These are phyloP conservation scores for Drosophila nebulosa DNA, from an alignment of 1,140 invertebrate genomes.

Conservation along the genomic window DNA sequence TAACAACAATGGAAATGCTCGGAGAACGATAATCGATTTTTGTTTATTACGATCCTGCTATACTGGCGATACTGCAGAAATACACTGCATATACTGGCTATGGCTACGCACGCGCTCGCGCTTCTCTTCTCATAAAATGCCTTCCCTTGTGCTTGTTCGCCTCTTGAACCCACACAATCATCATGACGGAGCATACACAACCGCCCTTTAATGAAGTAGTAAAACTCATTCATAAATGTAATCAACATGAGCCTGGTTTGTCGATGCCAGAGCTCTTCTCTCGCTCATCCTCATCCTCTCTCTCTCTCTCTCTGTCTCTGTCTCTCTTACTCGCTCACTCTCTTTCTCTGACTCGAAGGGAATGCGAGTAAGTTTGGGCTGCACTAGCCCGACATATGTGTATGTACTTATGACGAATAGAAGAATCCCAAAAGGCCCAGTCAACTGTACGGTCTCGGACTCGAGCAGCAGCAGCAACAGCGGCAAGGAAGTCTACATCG, in stretches of 20 bases:
- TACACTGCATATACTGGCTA: slow-evolving; percentile 4
- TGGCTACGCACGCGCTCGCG: slow-evolving; percentile 49
- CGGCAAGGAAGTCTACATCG: slow-evolving; percentile 8
- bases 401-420: slow-evolving; percentile 64
- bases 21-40: slow-evolving; percentile 80
- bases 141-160: slow-evolving; percentile 2
- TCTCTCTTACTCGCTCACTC: not conserved
- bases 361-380: slow-evolving; percentile 9
- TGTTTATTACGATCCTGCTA: slow-evolving; percentile 74
- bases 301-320: not conserved
- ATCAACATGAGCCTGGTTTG: slow-evolving; percentile 51
- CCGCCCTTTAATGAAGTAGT: slow-evolving; percentile 80
- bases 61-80: slow-evolving; percentile 8
- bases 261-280: slow-evolving; percentile 32
- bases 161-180: slow-evolving; percentile 40
- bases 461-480: slow-evolving; percentile 9
- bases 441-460: slow-evolving; percentile 31
- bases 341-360: slow-evolving; percentile 20
- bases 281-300: not conserved
- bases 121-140: slow-evolving; percentile 3
- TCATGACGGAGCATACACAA: slow-evolving; percentile 32
- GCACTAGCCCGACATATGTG: slow-evolving; percentile 46
- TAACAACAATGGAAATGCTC: slow-evolving; percentile 77
- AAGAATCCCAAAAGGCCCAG: slow-evolving; percentile 42
- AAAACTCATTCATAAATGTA: slow-evolving; percentile 81